Evolutionary conservation across 1,140 invertebrate genomes (phyloP), one percentile per base, ranked within the genome.

Genomic region (Zaprionus kolodkinae): DNA sequence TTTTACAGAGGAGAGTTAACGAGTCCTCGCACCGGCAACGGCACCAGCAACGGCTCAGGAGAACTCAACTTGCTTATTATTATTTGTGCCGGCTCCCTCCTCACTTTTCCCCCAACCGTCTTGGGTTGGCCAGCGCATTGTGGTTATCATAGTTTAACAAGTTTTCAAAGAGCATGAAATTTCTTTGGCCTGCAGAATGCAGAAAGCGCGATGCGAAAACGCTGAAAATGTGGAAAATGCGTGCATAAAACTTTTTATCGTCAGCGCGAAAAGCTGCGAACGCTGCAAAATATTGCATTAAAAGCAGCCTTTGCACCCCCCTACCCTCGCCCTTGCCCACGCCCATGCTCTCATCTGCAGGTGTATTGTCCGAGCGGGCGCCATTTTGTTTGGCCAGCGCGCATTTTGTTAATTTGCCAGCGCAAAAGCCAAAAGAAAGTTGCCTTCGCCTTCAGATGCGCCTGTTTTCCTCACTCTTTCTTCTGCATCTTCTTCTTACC

Each of bases 101-200:
- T 13, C 13, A 30, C 35, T 25, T 27, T 15, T 33, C 40, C 54
- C 50, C 25, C 25, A 40, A 13, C 21, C 21, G 21, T 21, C 21
- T 21, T 21, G 21, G 21, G 55, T 55, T 72, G 80, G 73, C 84
- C 84, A 80, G 80, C 81, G 80, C 85, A 89, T 89, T 89, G 85
- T 89, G 85, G 85, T 89, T 89, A 89, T 89, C 85, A 89, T 89
- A 89, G 78, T 89, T 89, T 89, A 89, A 89, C 85, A 89, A 89
- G 85, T 89, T 89, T 89, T 88, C 76, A 89, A 89, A 89, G 79
- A 89, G 85, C 85, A 81, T 85, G 81, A 84, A 89, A 89, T 89
- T 89, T 81, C 81, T 74, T 84, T 84, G 80, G 80, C 50, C 73
- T 64, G 64, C 33, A 76, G 78, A 76, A 76, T 80, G 73, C 30